Percentiles rank a stretch among this genome's conserved stretches.
Evolutionary conservation across 2,888 invertebrate species (phyloP).

Genomic region (Drosophila infuscata): DNA sequence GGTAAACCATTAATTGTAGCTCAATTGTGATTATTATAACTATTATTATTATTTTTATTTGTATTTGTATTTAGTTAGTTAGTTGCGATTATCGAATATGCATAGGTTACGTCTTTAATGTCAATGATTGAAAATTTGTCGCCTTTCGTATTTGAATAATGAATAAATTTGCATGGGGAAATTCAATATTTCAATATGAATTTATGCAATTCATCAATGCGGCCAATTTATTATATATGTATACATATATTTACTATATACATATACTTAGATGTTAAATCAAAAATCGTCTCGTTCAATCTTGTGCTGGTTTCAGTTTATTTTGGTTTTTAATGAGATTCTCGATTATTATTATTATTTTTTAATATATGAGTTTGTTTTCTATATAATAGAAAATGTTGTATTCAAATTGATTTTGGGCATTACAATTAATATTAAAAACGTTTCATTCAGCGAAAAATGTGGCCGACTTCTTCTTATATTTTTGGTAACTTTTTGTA

Average conservation of each 20-base stretch:
- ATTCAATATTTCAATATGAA: constrained; percentile 30
- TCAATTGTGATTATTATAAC: constrained; percentile 51
- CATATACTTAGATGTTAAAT: constrained; percentile 10
- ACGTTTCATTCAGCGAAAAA: constrained; percentile 51
- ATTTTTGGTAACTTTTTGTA: constrained; percentile 15
- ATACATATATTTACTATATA: constrained; percentile 6
- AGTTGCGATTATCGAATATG: constrained; percentile 63
- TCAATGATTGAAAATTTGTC: constrained; percentile 46
- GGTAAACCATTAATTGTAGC: constrained; percentile 52
- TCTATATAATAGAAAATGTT: constrained; percentile 77
- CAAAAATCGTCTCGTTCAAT: constrained; percentile 36
- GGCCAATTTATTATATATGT: constrained; percentile 26
- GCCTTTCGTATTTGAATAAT: constrained; percentile 36
- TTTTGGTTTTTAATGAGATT: constrained; percentile 33
- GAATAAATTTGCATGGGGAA: constrained; percentile 35
- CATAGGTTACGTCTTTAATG: constrained; percentile 52
- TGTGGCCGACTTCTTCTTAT: constrained; percentile 28
- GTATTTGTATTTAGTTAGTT: constrained; percentile 30
- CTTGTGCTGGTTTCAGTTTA: constrained; percentile 70
- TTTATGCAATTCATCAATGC: constrained; percentile 32
- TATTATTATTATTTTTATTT: constrained; percentile 20
- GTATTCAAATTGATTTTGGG: constrained; percentile 46
- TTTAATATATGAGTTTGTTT: constrained; percentile 34
- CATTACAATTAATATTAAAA: constrained; percentile 64
- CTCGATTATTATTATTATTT: constrained; percentile 22